Evolutionary conservation across 2,888 invertebrate genomes (phyloP).

Genomic region (Smittia sp.): DNA sequence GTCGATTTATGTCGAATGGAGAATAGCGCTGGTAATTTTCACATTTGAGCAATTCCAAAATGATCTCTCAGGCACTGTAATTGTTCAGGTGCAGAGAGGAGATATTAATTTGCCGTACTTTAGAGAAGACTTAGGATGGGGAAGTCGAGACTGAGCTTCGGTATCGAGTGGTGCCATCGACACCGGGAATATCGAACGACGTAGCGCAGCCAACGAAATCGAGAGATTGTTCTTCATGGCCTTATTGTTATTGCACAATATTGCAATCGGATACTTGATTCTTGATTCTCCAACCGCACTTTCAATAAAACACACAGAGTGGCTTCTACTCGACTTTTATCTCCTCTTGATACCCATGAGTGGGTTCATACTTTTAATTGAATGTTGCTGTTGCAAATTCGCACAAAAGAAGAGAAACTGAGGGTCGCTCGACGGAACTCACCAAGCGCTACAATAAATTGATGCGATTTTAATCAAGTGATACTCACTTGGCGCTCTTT

Average conservation of each 20-base stretch:
- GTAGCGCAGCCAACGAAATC: slow-evolving; percentile 15
- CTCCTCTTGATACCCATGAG: slow-evolving; percentile 18
- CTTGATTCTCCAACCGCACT: slow-evolving; percentile 20
- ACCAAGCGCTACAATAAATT: background rate
- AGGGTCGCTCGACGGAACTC: background rate
- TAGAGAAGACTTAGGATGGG: background rate
- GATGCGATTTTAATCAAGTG: slow-evolving; percentile 19
- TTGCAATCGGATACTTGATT: slow-evolving; percentile 23
- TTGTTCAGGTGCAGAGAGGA: slow-evolving; percentile 34
- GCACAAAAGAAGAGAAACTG: slow-evolving; percentile 23
- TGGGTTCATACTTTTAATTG: background rate
- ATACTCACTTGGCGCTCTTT: slow-evolving; percentile 9
- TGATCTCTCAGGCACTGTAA: background rate
- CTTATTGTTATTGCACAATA: slow-evolving; percentile 37
- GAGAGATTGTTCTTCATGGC: background rate
- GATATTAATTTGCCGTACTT: background rate
- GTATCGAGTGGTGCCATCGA: slow-evolving; percentile 3
- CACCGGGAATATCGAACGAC: background rate
- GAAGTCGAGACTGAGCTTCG: background rate
- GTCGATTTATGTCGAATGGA: slow-evolving; percentile 29
- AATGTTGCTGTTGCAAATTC: background rate
- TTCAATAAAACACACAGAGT: slow-evolving; percentile 19
- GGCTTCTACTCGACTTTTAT: slow-evolving; percentile 25
- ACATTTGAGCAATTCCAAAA: slow-evolving; percentile 18
- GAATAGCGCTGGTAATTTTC: slow-evolving; percentile 5